Evolutionary conservation across 2,113 vertebrate species (phyloP).

Genomic region (Halichoeres trimaculatus): DNA sequence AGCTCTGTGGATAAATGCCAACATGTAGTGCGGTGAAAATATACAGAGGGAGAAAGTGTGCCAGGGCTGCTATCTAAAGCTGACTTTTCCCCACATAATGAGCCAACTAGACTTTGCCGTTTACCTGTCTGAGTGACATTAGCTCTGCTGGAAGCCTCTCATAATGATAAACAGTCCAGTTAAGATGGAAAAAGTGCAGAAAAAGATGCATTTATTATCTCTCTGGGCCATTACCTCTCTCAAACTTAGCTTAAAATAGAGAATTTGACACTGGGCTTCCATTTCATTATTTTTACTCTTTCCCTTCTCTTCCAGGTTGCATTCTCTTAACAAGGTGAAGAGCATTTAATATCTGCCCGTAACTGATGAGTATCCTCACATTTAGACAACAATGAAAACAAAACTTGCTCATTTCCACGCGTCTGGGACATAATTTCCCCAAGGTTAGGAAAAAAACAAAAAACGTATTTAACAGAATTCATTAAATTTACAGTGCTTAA

Average conservation of each 20-base stretch:
- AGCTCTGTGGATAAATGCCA: constrained; percentile 14
- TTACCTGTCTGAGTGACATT: constrained; percentile 51
- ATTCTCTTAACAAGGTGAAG: constrained; percentile 37
- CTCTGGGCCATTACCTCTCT: constrained; percentile 47
- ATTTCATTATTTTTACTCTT: constrained; percentile 28
- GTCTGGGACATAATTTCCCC: constrained; percentile 34
- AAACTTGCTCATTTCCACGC: constrained; percentile 24
- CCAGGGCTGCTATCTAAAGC: constrained; percentile 6
- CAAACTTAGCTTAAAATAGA: constrained; percentile 42
- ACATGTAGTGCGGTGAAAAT: constrained; percentile 11
- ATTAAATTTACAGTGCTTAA: constrained; percentile 57
- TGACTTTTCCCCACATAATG: constrained; percentile 38
- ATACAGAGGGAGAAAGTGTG: constrained; percentile 3
- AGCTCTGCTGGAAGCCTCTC: constrained; percentile 47
- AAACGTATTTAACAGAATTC: constrained; percentile 49
- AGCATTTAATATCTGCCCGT: constrained; percentile 33
- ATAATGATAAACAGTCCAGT: constrained; percentile 51
- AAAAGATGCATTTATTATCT: constrained; percentile 54
- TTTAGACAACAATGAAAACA: constrained; percentile 48
- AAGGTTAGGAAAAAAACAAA: constrained; percentile 49
- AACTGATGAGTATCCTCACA: constrained; percentile 36
- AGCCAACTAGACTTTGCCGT: constrained; percentile 47
- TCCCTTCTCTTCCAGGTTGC: constrained; percentile 12
- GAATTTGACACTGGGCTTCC: constrained; percentile 11
- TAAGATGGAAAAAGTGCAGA: constrained; percentile 25